These are phyloP conservation scores for Ivindomyrus marchei DNA, from an alignment of 2,113 vertebrate species.

Conservation along the genomic window DNA sequence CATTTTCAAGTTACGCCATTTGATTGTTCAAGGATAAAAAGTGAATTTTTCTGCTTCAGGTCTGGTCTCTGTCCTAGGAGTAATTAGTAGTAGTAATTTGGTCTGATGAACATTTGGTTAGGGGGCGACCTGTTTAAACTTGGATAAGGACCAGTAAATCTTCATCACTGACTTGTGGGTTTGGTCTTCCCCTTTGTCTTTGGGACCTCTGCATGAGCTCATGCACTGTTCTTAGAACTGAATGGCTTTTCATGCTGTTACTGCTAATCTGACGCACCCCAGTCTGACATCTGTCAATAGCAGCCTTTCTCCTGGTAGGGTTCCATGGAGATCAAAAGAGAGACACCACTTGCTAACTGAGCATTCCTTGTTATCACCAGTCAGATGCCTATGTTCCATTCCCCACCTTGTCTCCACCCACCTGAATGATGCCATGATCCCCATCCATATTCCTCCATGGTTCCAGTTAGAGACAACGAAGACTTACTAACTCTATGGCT, in stretches of 20 bases:
- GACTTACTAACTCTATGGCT: conserved; percentile 33
- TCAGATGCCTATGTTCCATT: not conserved
- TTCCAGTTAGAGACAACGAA: conserved; percentile 40
- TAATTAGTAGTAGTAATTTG: not conserved
- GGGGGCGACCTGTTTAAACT: not conserved
- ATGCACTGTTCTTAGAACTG: conserved; percentile 35
- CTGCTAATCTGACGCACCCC: not conserved
- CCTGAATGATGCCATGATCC: not conserved
- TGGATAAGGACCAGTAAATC: not conserved
- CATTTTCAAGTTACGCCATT: not conserved
- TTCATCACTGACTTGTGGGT: conserved; percentile 12
- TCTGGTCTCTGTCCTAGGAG: not conserved
- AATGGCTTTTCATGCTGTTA: conserved; percentile 32
- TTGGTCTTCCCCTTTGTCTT: not conserved
- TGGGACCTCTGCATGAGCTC: conserved; percentile 29
- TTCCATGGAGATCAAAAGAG: not conserved
- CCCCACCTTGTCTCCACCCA: not conserved
- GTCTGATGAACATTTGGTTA: not conserved
- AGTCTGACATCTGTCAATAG: not conserved
- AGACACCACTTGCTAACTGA: conserved; percentile 2
- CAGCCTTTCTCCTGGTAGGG: not conserved
- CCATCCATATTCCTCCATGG: conserved; percentile 3
- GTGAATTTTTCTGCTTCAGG: not conserved
- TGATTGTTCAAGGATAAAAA: not conserved
- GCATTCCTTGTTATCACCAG: conserved; percentile 26